phyloP scores from a whole-genome alignment of 2,797 vertebrate genomes.

The Erethizon dorsatum region DNA sequence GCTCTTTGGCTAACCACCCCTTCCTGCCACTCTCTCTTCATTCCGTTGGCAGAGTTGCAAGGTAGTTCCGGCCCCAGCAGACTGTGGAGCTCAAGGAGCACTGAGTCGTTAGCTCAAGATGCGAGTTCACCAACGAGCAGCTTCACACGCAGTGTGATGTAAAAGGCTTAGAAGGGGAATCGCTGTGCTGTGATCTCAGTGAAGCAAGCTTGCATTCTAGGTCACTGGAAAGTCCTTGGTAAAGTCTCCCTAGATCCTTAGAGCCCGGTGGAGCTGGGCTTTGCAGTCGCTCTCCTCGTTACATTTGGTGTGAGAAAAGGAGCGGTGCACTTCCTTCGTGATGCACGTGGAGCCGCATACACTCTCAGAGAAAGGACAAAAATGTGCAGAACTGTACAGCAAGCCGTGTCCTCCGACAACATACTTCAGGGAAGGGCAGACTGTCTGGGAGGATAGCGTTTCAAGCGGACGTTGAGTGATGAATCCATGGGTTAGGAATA shows the following conservation, averaged over 20 bases:
- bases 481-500: background rate
- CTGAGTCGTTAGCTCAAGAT: background rate
- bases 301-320: background rate
- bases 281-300: slow-evolving; percentile 16
- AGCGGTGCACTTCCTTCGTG: background rate
- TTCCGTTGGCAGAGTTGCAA: background rate
- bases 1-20: background rate
- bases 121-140: background rate
- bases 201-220: slow-evolving; percentile 32
- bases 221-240: slow-evolving; percentile 37
- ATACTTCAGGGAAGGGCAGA: background rate
- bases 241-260: slow-evolving; percentile 10
- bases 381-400: background rate
- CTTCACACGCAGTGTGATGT: slow-evolving; percentile 57
- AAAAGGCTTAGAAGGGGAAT: background rate
- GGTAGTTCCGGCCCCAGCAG: background rate
- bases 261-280: background rate
- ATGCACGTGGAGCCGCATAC: background rate
- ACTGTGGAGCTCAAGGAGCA: background rate
- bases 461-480: background rate
- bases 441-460: background rate
- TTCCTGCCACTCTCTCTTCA: too few species aligned
- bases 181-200: background rate
- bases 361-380: background rate
- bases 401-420: background rate